Conservation (phyloP, 2,797 vertebrate genomes). For the Parauchenoglanis ngamensis region DNA sequence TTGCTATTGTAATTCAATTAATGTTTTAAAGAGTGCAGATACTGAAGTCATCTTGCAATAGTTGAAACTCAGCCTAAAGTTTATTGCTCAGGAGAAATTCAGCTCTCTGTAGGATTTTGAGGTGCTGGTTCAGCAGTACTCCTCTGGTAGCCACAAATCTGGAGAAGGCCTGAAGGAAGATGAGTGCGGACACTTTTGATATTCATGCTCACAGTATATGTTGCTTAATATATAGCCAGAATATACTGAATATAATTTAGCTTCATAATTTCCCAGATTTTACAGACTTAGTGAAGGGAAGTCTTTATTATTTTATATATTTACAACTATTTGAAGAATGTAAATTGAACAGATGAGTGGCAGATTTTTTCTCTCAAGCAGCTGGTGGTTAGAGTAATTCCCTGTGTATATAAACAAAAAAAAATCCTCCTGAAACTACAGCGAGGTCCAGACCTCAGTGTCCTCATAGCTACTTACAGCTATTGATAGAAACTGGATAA, state of each 20-base stretch:
- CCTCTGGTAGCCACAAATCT: constrained; percentile 74
- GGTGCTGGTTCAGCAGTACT: constrained; percentile 66
- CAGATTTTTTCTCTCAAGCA: background rate
- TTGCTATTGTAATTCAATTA: background rate
- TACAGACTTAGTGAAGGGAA: background rate
- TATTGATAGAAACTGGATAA: background rate
- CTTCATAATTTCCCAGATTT: too few species aligned
- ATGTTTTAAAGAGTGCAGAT: background rate
- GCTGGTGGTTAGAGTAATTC: background rate
- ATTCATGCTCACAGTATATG: background rate
- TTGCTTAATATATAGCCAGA: background rate
- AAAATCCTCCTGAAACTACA: background rate
- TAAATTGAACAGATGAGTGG: background rate
- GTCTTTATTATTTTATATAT: background rate
- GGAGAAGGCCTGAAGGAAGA: constrained; percentile 68
- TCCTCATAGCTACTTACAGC: background rate
- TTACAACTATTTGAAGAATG: background rate
- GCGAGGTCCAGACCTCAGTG: background rate
- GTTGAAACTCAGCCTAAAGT: background rate
- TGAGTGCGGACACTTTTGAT: background rate
- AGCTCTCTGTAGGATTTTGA: constrained; percentile 66
- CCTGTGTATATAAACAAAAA: background rate
- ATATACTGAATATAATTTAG: background rate
- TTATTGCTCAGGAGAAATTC: constrained; percentile 34
- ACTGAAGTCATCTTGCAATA: background rate